Evolutionary conservation across 2,113 vertebrate genomes (phyloP).

Genomic region (Dicaeum eximium): DNA sequence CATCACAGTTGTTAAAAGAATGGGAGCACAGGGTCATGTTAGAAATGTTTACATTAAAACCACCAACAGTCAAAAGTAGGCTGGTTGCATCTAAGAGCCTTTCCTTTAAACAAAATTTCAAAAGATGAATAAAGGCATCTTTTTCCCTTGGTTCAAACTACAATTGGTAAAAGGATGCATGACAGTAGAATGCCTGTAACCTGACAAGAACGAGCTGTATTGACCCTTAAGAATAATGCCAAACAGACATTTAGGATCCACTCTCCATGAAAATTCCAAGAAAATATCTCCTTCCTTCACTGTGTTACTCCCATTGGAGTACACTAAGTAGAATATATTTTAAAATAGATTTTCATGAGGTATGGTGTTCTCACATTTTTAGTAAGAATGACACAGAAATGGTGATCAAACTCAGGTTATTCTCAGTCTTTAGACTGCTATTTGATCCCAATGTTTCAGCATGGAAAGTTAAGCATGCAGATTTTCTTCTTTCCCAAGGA

Average conservation of each 20-base stretch:
- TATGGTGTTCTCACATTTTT: neutral
- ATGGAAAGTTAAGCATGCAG: accelerated
- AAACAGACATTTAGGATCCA: neutral
- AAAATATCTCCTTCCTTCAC: neutral
- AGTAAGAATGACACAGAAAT: neutral
- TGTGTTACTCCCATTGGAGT: neutral
- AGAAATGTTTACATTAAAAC: neutral
- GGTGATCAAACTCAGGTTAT: neutral
- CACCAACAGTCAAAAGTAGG: neutral
- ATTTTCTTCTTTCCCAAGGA: neutral
- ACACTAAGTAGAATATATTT: neutral
- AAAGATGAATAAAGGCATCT: neutral
- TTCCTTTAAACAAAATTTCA: neutral
- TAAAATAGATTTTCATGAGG: neutral
- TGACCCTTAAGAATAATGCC: neutral
- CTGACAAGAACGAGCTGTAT: neutral
- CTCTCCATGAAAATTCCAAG: neutral
- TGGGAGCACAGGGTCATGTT: neutral
- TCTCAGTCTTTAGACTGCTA: neutral
- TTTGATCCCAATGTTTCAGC: neutral
- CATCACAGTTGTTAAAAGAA: neutral
- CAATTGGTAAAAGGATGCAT: neutral
- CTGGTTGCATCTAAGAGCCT: neutral
- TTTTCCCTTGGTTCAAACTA: neutral
- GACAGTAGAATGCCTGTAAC: neutral